These are phyloP conservation scores for Hyperoodon ampullatus DNA, from an alignment of 2,113 vertebrate species.

Conservation along the genomic window DNA sequence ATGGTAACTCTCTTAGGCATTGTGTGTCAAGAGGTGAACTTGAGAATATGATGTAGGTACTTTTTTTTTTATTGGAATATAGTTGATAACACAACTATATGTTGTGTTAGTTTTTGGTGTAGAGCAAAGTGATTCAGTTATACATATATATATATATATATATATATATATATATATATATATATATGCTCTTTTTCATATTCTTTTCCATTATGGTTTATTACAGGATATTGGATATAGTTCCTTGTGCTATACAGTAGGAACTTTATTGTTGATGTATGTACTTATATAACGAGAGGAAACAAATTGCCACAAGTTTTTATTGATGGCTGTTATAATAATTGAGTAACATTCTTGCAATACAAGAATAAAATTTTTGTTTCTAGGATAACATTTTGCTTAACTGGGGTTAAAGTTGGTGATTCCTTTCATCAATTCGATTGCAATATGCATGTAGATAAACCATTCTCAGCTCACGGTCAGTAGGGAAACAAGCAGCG, in stretches of 20 bases:
- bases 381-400: background rate
- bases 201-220: background rate
- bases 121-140: background rate
- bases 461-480: accelerated
- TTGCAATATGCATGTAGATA: too few species aligned
- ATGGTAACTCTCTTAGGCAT: too few species aligned
- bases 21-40: background rate
- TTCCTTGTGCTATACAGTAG: background rate
- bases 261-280: background rate
- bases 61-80: background rate
- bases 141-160: background rate
- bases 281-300: background rate
- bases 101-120: background rate
- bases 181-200: background rate
- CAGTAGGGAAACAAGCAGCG: accelerated
- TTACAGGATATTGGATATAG: background rate
- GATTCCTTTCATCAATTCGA: background rate
- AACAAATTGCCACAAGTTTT: background rate
- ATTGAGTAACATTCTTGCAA: background rate
- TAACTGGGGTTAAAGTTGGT: background rate
- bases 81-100: background rate
- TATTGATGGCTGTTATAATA: background rate
- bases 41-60: background rate
- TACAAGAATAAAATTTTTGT: background rate
- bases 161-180: background rate